phyloP scores from a whole-genome alignment of 1,140 invertebrate genomes.

The Eriosoma lanigerum region DNA sequence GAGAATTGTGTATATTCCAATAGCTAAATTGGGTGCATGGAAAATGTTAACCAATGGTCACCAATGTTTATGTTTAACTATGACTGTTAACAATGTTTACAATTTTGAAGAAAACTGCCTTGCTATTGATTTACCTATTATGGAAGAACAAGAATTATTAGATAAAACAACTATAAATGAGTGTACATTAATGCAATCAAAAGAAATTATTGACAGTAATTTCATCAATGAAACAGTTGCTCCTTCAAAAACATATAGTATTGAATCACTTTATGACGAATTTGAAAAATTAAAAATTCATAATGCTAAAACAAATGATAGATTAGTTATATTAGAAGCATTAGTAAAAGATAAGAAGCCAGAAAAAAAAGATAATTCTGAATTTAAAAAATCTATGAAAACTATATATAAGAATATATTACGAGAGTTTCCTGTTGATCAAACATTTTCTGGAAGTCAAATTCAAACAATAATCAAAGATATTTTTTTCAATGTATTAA shows the following conservation, averaged over 20 bases:
- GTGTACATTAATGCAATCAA: not conserved
- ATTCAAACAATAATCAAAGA: slow-evolving; percentile 29
- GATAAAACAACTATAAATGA: not conserved
- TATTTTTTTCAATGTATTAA: slow-evolving; percentile 22
- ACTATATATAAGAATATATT: slow-evolving; percentile 16
- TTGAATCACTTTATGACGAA: slow-evolving; percentile 23
- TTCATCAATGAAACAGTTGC: too few relatives aligned
- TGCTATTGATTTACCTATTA: not conserved
- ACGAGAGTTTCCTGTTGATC: slow-evolving; percentile 22
- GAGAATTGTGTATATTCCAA: slow-evolving; percentile 32
- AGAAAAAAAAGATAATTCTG: not conserved
- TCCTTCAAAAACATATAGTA: not conserved
- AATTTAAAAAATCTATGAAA: slow-evolving; percentile 17
- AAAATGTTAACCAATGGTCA: slow-evolving; percentile 31
- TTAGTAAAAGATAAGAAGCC: not conserved
- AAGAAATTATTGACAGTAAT: not conserved
- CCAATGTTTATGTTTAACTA: slow-evolving; percentile 38
- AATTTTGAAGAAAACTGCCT: not conserved
- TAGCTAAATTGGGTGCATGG: slow-evolving; percentile 35
- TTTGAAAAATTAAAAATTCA: slow-evolving; percentile 32
- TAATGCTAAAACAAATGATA: slow-evolving; percentile 18
- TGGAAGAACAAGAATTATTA: not conserved
- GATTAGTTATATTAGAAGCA: slow-evolving; percentile 37
- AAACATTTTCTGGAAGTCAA: slow-evolving; percentile 38
- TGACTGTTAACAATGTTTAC: slow-evolving; percentile 35